phyloP scores from a whole-genome alignment of 1,140 invertebrate species.

The Trichonephila inaurata region DNA sequence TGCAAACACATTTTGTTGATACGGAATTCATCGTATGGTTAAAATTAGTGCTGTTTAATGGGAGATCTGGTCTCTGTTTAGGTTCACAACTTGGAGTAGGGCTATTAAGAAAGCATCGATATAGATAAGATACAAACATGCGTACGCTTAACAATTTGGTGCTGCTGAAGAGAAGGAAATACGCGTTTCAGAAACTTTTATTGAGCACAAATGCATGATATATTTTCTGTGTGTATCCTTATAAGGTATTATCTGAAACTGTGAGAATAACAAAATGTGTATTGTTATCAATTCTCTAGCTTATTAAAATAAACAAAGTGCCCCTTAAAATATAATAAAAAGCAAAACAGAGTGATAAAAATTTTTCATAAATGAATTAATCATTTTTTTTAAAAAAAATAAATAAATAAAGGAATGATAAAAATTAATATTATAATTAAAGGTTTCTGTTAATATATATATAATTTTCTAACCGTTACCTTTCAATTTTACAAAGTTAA shows the following conservation, averaged over 20 bases:
- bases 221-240: background rate
- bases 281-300: background rate
- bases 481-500: no score
- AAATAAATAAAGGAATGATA: no score
- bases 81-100: background rate
- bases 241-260: background rate
- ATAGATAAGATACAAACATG: background rate
- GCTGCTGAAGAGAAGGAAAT: background rate
- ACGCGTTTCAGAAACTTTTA: background rate
- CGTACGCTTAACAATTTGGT: background rate
- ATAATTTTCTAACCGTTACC: no score
- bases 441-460: no score
- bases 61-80: background rate
- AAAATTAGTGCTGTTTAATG: constrained; percentile 21
- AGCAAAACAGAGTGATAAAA: no score
- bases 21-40: constrained; percentile 10
- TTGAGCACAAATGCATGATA: background rate
- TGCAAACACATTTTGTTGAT: background rate
- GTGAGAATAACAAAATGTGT: background rate
- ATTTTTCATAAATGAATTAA: no score
- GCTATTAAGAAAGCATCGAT: background rate
- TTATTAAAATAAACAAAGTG: no score
- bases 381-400: no score
- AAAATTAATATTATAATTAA: no score
- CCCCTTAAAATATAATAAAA: no score